These are phyloP conservation scores for Sphaerodactylus townsendi DNA, from an alignment of 2,113 vertebrate species.

Conservation along the genomic window DNA sequence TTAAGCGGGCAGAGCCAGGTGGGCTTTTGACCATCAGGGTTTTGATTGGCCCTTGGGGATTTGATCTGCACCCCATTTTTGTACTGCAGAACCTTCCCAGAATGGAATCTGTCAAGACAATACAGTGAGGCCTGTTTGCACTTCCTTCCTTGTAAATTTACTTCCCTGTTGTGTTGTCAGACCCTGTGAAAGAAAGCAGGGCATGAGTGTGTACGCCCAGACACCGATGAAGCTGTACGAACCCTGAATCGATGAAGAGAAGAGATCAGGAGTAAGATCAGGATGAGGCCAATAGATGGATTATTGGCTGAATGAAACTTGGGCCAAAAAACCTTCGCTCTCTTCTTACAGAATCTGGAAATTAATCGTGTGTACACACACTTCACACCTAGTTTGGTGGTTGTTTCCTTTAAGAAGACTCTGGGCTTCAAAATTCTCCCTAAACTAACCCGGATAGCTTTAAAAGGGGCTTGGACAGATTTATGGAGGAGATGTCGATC, in stretches of 20 bases:
- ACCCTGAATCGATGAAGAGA: neutral
- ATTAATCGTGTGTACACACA: neutral
- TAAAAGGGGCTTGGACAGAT: too few species aligned
- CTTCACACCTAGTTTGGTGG: neutral
- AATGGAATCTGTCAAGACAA: neutral
- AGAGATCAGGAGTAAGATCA: neutral
- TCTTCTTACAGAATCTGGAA: neutral
- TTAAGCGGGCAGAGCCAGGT: too few species aligned
- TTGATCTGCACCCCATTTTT: too few species aligned
- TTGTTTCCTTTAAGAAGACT: neutral
- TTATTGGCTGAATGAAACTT: neutral
- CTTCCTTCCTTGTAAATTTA: neutral
- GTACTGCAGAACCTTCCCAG: neutral
- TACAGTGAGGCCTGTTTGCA: neutral
- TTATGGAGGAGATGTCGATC: too few species aligned
- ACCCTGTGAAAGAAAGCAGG: neutral
- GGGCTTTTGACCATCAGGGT: neutral
- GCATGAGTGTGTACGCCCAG: too few species aligned
- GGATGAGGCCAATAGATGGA: neutral
- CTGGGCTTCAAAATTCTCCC: neutral
- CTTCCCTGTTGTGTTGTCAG: neutral
- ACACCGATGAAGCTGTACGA: neutral
- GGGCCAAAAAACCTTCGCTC: neutral
- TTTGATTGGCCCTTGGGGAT: too few species aligned
- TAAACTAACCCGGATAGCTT: too few species aligned